Evolutionary conservation across 2,797 vertebrate genomes (phyloP).

Genomic region (Gorsachius magnificus): DNA sequence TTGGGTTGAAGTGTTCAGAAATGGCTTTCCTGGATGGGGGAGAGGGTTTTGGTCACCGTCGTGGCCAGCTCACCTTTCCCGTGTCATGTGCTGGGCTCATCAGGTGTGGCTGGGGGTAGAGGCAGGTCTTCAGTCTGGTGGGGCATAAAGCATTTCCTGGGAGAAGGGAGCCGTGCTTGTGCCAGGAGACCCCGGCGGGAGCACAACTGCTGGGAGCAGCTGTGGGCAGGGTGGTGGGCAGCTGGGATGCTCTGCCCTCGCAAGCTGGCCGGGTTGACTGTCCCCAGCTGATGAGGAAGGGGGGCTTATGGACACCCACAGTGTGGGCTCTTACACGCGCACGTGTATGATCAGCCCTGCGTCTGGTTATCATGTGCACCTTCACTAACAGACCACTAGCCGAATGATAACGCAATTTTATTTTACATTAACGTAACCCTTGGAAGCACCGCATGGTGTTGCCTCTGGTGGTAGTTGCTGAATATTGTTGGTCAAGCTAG

Average conservation of each 20-base stretch:
- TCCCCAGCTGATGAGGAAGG: not conserved
- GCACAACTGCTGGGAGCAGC: accelerated
- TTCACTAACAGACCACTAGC: not conserved
- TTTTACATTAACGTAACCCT: not conserved
- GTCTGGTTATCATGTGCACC: accelerated
- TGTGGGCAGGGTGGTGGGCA: not conserved
- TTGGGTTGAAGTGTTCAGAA: not conserved
- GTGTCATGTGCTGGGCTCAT: accelerated
- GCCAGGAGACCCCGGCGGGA: accelerated
- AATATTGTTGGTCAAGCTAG: not conserved
- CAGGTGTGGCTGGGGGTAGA: not conserved
- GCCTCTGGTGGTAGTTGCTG: not conserved
- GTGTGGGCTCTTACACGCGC: accelerated
- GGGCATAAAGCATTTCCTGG: not conserved
- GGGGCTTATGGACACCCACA: accelerated
- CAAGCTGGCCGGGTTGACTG: not conserved
- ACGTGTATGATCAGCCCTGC: accelerated
- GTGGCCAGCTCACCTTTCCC: not conserved
- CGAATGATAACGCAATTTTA: accelerated
- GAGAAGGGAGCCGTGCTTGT: not conserved
- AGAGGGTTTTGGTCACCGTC: not conserved
- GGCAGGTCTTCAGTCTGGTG: not conserved
- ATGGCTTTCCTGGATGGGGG: not conserved
- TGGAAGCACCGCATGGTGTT: not conserved
- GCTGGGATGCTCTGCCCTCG: not conserved